These are phyloP conservation scores for Euwallacea fornicatus DNA, from an alignment of 1,140 invertebrate genomes.

Conservation along the genomic window DNA sequence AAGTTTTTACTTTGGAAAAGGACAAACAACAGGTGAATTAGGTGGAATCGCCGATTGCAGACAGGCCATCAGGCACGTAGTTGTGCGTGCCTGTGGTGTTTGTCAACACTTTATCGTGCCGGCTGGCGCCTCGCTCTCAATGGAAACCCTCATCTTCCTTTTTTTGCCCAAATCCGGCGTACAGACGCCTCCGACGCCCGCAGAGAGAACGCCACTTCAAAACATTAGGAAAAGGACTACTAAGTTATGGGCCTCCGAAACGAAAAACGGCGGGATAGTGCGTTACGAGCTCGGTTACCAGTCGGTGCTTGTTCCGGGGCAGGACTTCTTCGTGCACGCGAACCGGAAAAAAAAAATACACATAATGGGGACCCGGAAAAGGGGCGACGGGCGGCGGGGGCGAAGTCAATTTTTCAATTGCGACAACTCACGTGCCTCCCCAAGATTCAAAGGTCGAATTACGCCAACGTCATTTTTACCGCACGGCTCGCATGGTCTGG, in stretches of 20 bases:
- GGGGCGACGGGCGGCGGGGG: too few relatives aligned
- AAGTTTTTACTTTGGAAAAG: background rate
- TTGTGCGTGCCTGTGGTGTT: slow-evolving; percentile 41
- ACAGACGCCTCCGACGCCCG: slow-evolving; percentile 37
- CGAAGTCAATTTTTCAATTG: too few relatives aligned
- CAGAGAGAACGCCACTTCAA: slow-evolving; percentile 35
- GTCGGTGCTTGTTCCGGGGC: background rate
- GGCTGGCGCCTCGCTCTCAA: slow-evolving; percentile 33
- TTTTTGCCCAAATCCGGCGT: slow-evolving; percentile 40
- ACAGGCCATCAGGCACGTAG: slow-evolving; percentile 39
- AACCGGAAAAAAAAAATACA: too few relatives aligned
- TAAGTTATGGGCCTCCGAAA: too few relatives aligned
- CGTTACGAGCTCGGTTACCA: background rate
- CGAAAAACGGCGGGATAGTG: background rate
- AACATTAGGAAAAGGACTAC: background rate
- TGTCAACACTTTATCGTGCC: slow-evolving; percentile 41
- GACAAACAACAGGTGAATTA: slow-evolving; percentile 35
- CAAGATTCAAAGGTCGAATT: too few relatives aligned
- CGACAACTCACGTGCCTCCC: too few relatives aligned
- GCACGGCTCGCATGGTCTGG: too few relatives aligned
- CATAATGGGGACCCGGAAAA: too few relatives aligned
- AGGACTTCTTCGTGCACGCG: background rate
- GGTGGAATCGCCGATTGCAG: slow-evolving; percentile 19
- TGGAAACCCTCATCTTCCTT: slow-evolving; percentile 42
- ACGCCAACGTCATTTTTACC: too few relatives aligned